Percentiles rank a stretch among this genome's conserved stretches.
Evolutionary conservation across 2,797 vertebrate species (phyloP).

Genomic region (Haliaeetus albicilla): DNA sequence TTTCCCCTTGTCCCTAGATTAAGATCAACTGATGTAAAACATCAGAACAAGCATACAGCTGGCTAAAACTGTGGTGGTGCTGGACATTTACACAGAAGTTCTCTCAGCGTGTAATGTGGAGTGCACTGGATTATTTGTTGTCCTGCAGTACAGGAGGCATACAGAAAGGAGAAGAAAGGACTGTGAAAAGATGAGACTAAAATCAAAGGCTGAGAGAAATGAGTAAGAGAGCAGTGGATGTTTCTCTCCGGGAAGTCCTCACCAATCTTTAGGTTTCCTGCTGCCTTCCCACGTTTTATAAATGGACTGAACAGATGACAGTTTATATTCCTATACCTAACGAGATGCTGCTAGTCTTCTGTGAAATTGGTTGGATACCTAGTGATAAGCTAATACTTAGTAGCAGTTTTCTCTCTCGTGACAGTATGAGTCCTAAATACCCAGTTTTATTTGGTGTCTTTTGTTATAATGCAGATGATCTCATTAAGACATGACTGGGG

Average conservation of each 20-base stretch:
- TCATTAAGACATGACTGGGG: background rate
- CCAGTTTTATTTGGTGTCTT: background rate
- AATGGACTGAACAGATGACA: background rate
- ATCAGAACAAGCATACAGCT: background rate
- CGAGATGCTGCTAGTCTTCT: background rate
- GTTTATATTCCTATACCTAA: conserved; percentile 13
- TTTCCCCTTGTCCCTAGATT: background rate
- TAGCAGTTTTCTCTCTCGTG: background rate
- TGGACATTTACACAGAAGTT: background rate
- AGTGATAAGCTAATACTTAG: background rate
- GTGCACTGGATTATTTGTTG: background rate
- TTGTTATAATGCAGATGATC: background rate
- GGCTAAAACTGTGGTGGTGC: background rate
- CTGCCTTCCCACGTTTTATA: conserved; percentile 51
- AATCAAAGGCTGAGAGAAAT: background rate
- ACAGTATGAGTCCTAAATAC: background rate
- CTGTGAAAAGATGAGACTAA: background rate
- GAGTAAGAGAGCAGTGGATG: background rate
- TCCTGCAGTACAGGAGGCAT: background rate
- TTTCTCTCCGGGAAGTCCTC: background rate
- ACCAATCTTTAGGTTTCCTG: conserved; percentile 42
- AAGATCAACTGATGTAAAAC: background rate
- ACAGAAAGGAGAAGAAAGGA: background rate
- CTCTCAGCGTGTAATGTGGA: background rate
- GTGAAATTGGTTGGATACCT: background rate